Percentiles rank a stretch among this genome's conserved stretches.
These are phyloP conservation scores for Thera obeliscata DNA, from an alignment of 2,888 invertebrate genomes.

Conservation along the genomic window DNA sequence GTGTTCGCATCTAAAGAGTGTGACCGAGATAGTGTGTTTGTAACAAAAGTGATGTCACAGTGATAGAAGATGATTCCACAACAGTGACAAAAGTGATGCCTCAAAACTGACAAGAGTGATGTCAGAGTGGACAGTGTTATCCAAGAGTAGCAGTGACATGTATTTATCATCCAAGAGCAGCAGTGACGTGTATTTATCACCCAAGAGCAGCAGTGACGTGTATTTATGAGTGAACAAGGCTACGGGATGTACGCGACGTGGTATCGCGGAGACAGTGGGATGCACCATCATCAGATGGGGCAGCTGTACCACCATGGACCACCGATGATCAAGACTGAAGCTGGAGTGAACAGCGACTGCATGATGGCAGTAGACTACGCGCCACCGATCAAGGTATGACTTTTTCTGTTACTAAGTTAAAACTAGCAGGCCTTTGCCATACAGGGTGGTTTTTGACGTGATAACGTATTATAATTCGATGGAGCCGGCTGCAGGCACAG, in stretches of 20 bases:
- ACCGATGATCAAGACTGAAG: slow-evolving; percentile 86
- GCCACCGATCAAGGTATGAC: slow-evolving; percentile 86
- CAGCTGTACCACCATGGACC: slow-evolving; percentile 83
- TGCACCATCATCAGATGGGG: slow-evolving; percentile 83
- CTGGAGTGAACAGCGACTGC: slow-evolving; percentile 86
- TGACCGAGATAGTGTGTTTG: too few relatives aligned
- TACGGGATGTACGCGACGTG: slow-evolving; percentile 83
- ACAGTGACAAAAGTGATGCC: not conserved
- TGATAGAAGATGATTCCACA: not conserved
- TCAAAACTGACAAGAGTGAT: slow-evolving; percentile 2
- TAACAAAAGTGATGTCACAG: not conserved
- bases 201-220: slow-evolving; percentile 47
- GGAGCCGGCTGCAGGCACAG: too few relatives aligned
- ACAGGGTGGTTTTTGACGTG: too few relatives aligned
- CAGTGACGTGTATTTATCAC: slow-evolving; percentile 65
- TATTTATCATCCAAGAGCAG: slow-evolving; percentile 56
- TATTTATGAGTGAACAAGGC: slow-evolving; percentile 77
- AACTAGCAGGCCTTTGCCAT: too few relatives aligned
- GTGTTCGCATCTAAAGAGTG: too few relatives aligned
- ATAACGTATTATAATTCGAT: too few relatives aligned
- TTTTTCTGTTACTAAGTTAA: slow-evolving; percentile 17
- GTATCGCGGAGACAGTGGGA: slow-evolving; percentile 81
- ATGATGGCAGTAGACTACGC: slow-evolving; percentile 88
- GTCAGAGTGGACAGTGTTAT: slow-evolving; percentile 1
- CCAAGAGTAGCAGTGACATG: slow-evolving; percentile 46